phyloP scores from a whole-genome alignment of 2,797 vertebrate genomes.

The Gymnothorax javanicus region DNA sequence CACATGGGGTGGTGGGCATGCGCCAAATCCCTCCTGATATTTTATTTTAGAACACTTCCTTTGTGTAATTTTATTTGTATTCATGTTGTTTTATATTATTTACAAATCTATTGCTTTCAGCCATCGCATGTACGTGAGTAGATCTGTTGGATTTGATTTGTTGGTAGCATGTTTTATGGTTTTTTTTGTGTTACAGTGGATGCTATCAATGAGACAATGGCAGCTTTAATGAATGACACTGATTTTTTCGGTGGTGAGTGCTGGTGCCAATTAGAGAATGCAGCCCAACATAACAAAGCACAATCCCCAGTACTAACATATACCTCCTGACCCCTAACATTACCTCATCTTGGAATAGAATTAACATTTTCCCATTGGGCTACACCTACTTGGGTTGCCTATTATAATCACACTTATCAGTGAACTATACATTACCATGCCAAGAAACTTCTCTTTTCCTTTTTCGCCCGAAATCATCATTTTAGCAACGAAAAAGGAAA shows the following conservation, averaged over 20 bases:
- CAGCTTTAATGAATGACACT: conserved; percentile 95
- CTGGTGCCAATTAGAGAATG: conserved; percentile 70
- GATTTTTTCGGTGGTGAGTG: conserved; percentile 97
- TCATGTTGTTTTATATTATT: conserved; percentile 12
- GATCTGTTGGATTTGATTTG: conserved; percentile 28
- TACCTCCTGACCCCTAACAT: conserved; percentile 55
- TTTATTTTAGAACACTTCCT: background rate
- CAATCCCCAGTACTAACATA: conserved; percentile 77
- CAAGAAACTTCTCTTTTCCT: background rate
- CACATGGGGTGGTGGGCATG: background rate
- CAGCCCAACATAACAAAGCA: conserved; percentile 62
- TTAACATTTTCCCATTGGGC: background rate
- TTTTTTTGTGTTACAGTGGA: conserved; percentile 89
- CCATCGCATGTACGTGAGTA: background rate
- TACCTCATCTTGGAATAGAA: conserved; percentile 47
- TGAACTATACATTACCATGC: background rate
- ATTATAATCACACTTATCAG: background rate
- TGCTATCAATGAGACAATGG: conserved; percentile 96
- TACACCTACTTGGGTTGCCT: background rate
- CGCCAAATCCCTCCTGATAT: background rate
- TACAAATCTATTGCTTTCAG: background rate
- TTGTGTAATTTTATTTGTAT: conserved; percentile 8
- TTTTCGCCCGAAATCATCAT: background rate
- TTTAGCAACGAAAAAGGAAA: conserved; percentile 21
- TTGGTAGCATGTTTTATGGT: conserved; percentile 65